Evolutionary conservation across 92 coral and sea anemone species (phyloP).

Genomic region (Epizoanthus scotinus): DNA sequence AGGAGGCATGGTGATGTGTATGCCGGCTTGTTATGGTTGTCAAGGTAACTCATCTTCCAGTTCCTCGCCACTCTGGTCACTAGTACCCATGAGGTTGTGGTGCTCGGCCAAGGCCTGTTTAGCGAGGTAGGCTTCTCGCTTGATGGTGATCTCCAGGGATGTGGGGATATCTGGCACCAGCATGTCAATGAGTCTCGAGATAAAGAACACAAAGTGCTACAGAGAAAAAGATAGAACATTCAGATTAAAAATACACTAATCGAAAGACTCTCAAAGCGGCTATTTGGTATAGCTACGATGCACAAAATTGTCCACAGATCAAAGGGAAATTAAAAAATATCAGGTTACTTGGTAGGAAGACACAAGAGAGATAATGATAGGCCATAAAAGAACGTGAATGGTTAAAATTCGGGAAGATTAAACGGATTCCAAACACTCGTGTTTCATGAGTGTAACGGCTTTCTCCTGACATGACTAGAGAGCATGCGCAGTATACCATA

Average conservation of each 20-base stretch:
- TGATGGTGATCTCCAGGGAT: constrained; percentile 82
- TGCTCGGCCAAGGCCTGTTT: constrained; percentile 92
- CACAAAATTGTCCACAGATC: too few relatives aligned
- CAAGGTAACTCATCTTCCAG: constrained; percentile 38
- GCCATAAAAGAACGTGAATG: too few relatives aligned
- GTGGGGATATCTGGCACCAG: constrained; percentile 93
- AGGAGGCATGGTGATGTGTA: constrained; percentile 13
- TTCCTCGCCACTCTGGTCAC: constrained; percentile 51
- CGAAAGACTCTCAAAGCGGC: too few relatives aligned
- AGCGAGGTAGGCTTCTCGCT: constrained; percentile 90
- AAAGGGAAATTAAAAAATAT: too few relatives aligned
- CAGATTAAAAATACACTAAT: not conserved
- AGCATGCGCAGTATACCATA: too few relatives aligned
- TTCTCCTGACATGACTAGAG: too few relatives aligned
- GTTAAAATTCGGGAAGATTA: too few relatives aligned
- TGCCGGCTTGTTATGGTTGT: not conserved
- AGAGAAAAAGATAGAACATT: not conserved
- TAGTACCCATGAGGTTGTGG: constrained; percentile 77
- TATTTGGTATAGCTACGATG: too few relatives aligned
- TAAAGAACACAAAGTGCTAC: constrained; percentile 92
- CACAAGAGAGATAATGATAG: too few relatives aligned
- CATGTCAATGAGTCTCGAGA: constrained; percentile 86
- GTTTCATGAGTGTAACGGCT: too few relatives aligned
- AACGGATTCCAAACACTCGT: not conserved
- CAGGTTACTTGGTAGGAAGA: too few relatives aligned